phyloP scores from a whole-genome alignment of 2,113 vertebrate species.

The Neoarius graeffei region DNA sequence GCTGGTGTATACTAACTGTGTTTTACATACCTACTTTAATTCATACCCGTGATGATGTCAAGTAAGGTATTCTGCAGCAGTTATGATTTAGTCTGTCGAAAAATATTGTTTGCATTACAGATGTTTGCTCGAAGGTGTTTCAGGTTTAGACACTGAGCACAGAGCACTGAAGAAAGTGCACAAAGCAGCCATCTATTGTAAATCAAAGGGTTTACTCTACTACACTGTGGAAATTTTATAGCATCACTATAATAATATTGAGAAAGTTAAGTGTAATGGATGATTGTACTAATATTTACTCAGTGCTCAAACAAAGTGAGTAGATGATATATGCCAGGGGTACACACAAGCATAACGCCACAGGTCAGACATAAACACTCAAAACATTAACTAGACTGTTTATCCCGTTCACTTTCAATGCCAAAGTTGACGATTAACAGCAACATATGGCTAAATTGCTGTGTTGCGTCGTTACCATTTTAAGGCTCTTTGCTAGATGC shows the following conservation, averaged over 20 bases:
- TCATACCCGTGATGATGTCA: not conserved
- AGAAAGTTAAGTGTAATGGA: conserved; percentile 43
- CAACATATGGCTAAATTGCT: conserved; percentile 4
- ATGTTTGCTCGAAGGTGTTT: conserved; percentile 32
- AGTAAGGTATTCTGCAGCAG: conserved; percentile 6
- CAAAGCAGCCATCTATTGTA: conserved; percentile 18
- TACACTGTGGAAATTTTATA: conserved; percentile 39
- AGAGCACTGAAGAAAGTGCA: conserved; percentile 11
- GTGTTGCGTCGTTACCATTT: conserved; percentile 3
- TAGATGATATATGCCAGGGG: conserved; percentile 31
- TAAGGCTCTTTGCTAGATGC: conserved; percentile 3
- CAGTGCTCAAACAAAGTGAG: conserved; percentile 30
- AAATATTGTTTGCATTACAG: conserved; percentile 25
- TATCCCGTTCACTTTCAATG: conserved; percentile 10
- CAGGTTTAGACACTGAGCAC: conserved; percentile 23
- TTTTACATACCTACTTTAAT: not conserved
- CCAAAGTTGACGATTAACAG: conserved; percentile 20
- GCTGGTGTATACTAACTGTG: not conserved
- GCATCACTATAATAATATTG: conserved; percentile 44
- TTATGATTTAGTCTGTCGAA: not conserved
- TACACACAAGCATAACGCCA: conserved; percentile 16
- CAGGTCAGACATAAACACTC: conserved; percentile 18
- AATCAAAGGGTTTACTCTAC: conserved; percentile 38
- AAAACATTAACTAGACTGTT: conserved; percentile 38
- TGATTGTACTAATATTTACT: conserved; percentile 47